Evolutionary conservation across 35 echinoderm and acorn worm genomes (phyloP).

Genomic region (Acanthaster planci): DNA sequence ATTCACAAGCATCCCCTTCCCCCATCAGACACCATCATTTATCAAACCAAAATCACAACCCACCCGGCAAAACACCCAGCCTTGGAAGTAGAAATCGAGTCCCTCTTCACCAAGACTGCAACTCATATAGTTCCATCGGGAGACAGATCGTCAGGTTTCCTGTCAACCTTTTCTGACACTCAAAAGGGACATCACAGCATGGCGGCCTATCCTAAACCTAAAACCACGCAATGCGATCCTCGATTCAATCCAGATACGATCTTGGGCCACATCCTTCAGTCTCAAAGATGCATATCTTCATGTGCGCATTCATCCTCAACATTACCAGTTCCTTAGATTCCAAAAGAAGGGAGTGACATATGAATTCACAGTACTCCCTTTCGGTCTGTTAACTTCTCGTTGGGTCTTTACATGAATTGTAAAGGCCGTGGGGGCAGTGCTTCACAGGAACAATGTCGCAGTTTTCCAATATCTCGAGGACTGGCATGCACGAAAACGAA

Average conservation of each 20-base stretch:
- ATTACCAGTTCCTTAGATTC: too few relatives aligned
- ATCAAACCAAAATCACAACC: too few relatives aligned
- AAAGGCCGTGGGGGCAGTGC: neutral
- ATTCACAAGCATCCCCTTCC: neutral
- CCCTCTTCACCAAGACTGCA: neutral
- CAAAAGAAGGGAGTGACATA: neutral
- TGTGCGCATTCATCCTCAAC: too few relatives aligned
- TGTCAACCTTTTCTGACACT: constrained; percentile 8
- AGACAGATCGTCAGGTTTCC: neutral
- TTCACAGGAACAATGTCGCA: too few relatives aligned
- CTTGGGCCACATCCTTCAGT: constrained; percentile 45
- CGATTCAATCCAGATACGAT: neutral
- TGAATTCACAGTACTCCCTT: constrained; percentile 1
- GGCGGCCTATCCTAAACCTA: constrained; percentile 31
- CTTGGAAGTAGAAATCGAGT: neutral
- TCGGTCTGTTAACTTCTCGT: neutral
- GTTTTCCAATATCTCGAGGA: constrained; percentile 46
- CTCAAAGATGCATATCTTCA: neutral
- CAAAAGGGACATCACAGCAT: neutral
- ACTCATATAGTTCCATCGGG: neutral
- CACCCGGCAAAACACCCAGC: too few relatives aligned
- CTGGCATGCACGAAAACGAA: neutral
- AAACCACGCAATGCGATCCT: constrained; percentile 40
- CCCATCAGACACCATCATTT: too few relatives aligned
- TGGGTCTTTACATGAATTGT: neutral